Evolutionary conservation across 2,797 vertebrate species (phyloP).

Genomic region (Phoebastria nigripes): DNA sequence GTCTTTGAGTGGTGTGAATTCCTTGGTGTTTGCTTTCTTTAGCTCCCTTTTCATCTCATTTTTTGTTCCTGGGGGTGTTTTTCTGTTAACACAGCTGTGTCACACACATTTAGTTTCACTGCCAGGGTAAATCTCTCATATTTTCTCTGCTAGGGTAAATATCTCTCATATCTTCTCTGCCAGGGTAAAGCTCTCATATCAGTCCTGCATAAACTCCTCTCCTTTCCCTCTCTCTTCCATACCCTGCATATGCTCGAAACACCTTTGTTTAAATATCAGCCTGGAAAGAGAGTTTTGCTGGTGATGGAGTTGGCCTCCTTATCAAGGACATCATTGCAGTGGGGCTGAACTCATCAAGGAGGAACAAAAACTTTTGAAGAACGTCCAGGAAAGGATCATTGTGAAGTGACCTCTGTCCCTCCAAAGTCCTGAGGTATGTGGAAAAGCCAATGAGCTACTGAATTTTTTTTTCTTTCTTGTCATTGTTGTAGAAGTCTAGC

Average conservation of each 20-base stretch:
- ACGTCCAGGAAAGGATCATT: background rate
- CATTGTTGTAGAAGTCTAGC: background rate
- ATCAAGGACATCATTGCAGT: background rate
- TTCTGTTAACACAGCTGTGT: background rate
- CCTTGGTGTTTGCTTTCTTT: background rate
- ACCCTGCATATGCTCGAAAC: background rate
- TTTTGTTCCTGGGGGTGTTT: background rate
- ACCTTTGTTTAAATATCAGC: background rate
- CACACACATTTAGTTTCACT: background rate
- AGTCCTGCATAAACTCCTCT: background rate
- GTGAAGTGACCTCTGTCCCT: background rate
- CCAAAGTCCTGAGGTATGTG: background rate
- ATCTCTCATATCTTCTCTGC: background rate
- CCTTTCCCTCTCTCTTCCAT: background rate
- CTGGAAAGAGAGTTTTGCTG: background rate
- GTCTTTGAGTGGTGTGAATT: background rate
- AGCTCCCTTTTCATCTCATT: background rate
- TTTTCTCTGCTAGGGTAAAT: background rate
- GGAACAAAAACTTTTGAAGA: background rate
- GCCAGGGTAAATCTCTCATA: background rate
- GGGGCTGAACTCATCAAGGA: background rate
- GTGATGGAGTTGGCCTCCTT: background rate
- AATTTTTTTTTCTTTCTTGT: background rate
- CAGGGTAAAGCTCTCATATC: background rate
- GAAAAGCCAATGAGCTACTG: background rate